These are phyloP conservation scores for Lasiurus borealis DNA, from an alignment of 2,113 vertebrate genomes.

Conservation along the genomic window DNA sequence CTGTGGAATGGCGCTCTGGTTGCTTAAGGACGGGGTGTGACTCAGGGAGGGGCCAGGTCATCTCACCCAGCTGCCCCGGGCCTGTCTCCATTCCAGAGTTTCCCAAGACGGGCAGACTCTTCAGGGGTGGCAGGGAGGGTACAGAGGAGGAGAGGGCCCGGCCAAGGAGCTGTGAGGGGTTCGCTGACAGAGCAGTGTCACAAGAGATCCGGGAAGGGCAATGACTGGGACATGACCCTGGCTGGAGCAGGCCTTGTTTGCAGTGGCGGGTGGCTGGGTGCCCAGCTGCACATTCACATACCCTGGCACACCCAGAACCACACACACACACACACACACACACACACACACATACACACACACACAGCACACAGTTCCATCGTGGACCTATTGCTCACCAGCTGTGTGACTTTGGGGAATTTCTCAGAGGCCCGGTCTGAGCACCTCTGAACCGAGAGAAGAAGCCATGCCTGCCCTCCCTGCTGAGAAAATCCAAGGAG, in stretches of 20 bases:
- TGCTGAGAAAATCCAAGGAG: neutral
- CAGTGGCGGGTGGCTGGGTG: neutral
- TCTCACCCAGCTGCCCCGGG: neutral
- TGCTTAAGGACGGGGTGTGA: slow-evolving; percentile 43
- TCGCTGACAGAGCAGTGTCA: too few relatives aligned
- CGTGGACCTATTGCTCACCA: neutral
- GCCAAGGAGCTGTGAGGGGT: neutral
- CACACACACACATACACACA: too few relatives aligned
- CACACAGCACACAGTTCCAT: neutral
- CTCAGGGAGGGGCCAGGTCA: neutral
- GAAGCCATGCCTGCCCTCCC: neutral
- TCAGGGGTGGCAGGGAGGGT: neutral
- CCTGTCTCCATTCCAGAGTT: slow-evolving; percentile 55
- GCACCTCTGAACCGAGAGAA: neutral
- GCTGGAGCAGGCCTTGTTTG: neutral
- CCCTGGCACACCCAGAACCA: neutral
- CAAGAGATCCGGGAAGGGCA: slow-evolving; percentile 78
- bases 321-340: neutral
- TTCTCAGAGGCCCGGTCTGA: neutral
- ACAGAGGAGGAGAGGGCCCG: neutral
- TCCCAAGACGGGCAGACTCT: neutral
- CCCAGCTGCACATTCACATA: neutral
- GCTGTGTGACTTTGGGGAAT: neutral
- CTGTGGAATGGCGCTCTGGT: neutral
- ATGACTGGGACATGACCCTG: slow-evolving; percentile 61